These are phyloP conservation scores for Periophthalmus magnuspinnatus DNA, from an alignment of 2,797 vertebrate species.

Conservation along the genomic window DNA sequence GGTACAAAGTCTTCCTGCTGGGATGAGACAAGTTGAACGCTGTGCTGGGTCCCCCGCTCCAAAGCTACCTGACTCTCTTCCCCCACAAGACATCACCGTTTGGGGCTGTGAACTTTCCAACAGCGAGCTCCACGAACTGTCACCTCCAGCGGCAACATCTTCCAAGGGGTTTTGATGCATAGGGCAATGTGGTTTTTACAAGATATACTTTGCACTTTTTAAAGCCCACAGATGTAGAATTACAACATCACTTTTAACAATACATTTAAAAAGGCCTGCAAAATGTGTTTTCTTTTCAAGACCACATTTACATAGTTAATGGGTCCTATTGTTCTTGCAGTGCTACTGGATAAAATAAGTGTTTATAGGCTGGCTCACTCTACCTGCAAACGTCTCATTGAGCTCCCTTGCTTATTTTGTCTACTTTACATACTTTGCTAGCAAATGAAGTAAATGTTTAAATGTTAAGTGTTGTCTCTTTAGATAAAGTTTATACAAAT, in stretches of 20 bases:
- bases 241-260: too few species aligned
- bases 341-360: too few species aligned
- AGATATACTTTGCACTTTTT: slow-evolving; percentile 16
- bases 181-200: slow-evolving; percentile 14
- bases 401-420: too few species aligned
- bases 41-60: slow-evolving; percentile 40
- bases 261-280: not conserved
- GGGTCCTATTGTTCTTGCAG: too few species aligned
- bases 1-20: slow-evolving; percentile 59
- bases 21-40: slow-evolving; percentile 53
- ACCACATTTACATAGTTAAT: too few species aligned
- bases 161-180: slow-evolving; percentile 32
- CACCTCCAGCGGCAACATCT: slow-evolving; percentile 28
- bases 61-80: slow-evolving; percentile 36
- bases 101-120: slow-evolving; percentile 54
- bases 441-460: too few species aligned
- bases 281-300: not conserved
- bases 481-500: too few species aligned
- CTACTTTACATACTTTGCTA: too few species aligned
- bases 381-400: too few species aligned
- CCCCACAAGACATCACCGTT: slow-evolving; percentile 30
- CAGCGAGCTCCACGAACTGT: slow-evolving; percentile 34
- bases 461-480: too few species aligned
- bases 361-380: too few species aligned
- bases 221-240: not conserved